phyloP scores from a whole-genome alignment of 2,113 vertebrate species.

The Falco punctatus region DNA sequence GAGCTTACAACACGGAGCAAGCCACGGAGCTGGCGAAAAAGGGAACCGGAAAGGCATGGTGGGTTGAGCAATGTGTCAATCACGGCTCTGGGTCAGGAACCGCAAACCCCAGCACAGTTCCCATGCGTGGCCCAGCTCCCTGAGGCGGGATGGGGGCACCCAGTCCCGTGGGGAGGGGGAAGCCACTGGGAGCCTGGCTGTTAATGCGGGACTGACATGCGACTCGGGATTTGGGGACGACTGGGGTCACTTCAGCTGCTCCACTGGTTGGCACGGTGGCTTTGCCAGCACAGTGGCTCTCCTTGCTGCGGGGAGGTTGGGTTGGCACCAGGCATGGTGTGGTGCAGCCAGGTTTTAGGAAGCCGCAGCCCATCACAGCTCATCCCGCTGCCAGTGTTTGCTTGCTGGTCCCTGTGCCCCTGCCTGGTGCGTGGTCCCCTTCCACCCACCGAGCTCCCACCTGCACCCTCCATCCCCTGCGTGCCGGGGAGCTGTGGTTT shows the following conservation, averaged over 20 bases:
- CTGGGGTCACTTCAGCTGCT: accelerated
- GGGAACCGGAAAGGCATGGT: conserved; percentile 38
- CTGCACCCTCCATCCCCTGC: not conserved
- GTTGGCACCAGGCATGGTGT: not conserved
- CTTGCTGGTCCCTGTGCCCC: not conserved
- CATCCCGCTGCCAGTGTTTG: not conserved
- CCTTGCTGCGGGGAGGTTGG: accelerated
- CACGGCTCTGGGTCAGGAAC: not conserved
- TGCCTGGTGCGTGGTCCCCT: not conserved
- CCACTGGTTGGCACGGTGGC: accelerated
- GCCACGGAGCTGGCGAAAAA: not conserved
- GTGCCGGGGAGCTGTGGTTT: accelerated
- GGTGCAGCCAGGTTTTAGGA: not conserved
- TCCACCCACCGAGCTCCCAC: accelerated
- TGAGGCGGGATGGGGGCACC: not conserved
- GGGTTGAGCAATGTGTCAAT: conserved; percentile 67
- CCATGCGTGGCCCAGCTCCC: not conserved
- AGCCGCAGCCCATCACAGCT: not conserved
- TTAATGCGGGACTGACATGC: accelerated
- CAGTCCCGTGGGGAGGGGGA: not conserved
- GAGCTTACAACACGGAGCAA: not conserved
- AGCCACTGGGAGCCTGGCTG: not conserved
- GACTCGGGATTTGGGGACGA: accelerated
- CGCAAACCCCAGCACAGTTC: conserved; percentile 34
- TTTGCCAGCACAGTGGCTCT: not conserved